phyloP scores from a whole-genome alignment of 2,888 invertebrate genomes.

The Sabatieria punctata region DNA sequence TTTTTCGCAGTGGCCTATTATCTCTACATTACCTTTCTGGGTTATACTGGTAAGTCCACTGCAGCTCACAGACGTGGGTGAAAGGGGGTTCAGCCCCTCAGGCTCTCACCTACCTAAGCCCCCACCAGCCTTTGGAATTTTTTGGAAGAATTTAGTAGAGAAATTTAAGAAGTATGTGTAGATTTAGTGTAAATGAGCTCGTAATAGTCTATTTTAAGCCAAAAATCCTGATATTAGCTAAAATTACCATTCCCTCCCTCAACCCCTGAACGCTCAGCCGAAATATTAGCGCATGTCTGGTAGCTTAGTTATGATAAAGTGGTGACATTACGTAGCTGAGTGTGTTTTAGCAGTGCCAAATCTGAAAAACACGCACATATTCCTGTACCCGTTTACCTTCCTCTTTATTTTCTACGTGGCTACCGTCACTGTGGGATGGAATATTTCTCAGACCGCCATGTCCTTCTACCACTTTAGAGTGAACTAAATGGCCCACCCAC shows the following conservation, averaged over 20 bases:
- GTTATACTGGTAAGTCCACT: conserved; percentile 67
- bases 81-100: too few relatives aligned
- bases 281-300: neutral
- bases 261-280: neutral
- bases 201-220: neutral
- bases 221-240: neutral
- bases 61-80: too few relatives aligned
- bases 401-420: conserved; percentile 58
- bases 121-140: neutral
- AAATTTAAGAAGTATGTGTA: neutral
- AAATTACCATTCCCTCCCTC: neutral
- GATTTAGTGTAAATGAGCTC: neutral
- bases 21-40: conserved; percentile 87
- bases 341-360: conserved; percentile 58
- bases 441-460: conserved; percentile 62
- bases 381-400: conserved; percentile 64
- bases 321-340: neutral
- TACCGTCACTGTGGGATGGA: conserved; percentile 59
- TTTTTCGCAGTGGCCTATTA: conserved; percentile 74
- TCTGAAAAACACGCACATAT: conserved; percentile 61
- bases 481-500: neutral
- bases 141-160: neutral
- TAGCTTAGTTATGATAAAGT: neutral
- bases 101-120: too few relatives aligned
- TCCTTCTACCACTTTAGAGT: conserved; percentile 66